Conservation (phyloP, 1,140 invertebrate genomes). For the Drosophila sucinea region DNA sequence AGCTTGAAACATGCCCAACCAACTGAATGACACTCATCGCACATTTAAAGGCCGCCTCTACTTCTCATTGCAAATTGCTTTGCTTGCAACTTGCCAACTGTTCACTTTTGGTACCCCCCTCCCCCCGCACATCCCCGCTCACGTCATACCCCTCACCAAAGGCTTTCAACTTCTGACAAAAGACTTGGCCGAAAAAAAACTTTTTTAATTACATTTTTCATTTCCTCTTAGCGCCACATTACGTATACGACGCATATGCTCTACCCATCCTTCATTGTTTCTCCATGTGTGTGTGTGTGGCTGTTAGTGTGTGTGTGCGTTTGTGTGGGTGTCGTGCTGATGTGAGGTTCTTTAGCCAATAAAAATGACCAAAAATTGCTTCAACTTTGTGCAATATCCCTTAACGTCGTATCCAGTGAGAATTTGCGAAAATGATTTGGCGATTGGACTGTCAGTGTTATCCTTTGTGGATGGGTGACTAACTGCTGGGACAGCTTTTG, state of each 20-base stretch:
- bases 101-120: slow-evolving; percentile 47
- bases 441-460: slow-evolving; percentile 56
- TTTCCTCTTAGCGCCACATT: slow-evolving; percentile 67
- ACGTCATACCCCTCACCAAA: not conserved
- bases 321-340: not conserved
- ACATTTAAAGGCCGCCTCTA: slow-evolving; percentile 62
- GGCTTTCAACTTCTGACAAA: slow-evolving; percentile 46
- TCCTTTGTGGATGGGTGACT: slow-evolving; percentile 66
- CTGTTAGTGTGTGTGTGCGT: slow-evolving; percentile 19
- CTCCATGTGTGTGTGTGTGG: slow-evolving; percentile 12
- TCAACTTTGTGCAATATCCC: slow-evolving; percentile 60
- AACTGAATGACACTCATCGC: slow-evolving; percentile 60
- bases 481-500: slow-evolving; percentile 65
- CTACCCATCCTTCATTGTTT: slow-evolving; percentile 2
- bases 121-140: too few species aligned
- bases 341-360: slow-evolving; percentile 39
- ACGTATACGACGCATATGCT: slow-evolving; percentile 73
- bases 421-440: slow-evolving; percentile 53
- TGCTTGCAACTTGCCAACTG: slow-evolving; percentile 62
- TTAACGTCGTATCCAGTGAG: slow-evolving; percentile 57
- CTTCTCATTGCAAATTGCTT: slow-evolving; percentile 43
- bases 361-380: slow-evolving; percentile 70
- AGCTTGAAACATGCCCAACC: slow-evolving; percentile 57
- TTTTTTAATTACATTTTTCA: slow-evolving; percentile 81
- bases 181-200: slow-evolving; percentile 67